phyloP scores from a whole-genome alignment of 2,113 vertebrate genomes.

The Parus major region DNA sequence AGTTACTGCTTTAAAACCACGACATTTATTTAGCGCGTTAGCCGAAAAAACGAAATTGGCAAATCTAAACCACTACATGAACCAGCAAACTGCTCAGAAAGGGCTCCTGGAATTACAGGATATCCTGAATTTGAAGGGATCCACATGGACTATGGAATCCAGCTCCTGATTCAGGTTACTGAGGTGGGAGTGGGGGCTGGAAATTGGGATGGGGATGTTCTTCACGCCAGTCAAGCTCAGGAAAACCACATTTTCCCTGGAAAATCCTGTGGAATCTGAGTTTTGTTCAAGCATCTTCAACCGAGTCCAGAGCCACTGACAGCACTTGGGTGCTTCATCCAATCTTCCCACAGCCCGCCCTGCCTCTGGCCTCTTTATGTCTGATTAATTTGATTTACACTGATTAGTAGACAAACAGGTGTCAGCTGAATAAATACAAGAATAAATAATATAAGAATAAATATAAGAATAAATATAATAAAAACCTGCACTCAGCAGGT shows the following conservation, averaged over 20 bases:
- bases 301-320: rapidly evolving
- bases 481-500: background rate
- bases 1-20: too few species aligned
- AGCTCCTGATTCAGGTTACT: background rate
- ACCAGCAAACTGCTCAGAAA: background rate
- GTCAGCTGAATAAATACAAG: background rate
- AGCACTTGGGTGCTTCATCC: background rate
- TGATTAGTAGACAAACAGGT: background rate
- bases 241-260: background rate
- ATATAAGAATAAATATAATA: background rate
- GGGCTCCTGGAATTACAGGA: background rate
- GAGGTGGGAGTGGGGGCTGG: background rate
- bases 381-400: background rate
- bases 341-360: rapidly evolving
- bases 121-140: too few species aligned
- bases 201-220: background rate
- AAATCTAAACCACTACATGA: background rate
- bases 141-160: rapidly evolving
- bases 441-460: background rate
- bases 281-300: background rate
- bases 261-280: background rate
- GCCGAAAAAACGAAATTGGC: too few species aligned
- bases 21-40: too few species aligned
- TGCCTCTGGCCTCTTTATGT: background rate
- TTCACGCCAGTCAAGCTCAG: background rate